Evolutionary conservation across 2,888 invertebrate genomes (phyloP), one percentile per base, ranked within the genome.

Genomic region (Epiperipatus broadwayi): DNA sequence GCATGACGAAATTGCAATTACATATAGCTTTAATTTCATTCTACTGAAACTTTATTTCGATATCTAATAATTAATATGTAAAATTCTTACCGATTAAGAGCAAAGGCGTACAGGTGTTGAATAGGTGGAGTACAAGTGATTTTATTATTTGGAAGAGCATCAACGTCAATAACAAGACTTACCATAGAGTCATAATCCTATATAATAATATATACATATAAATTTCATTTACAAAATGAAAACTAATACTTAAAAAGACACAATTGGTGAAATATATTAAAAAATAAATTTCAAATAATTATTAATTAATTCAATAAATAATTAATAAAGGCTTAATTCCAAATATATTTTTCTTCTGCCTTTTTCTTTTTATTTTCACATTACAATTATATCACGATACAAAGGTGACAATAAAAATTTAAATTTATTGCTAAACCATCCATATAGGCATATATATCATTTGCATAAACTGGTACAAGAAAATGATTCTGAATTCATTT

Each of bases 161-260:
- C 75, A 45, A 97, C 62, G 56, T 93, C 93, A 54, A 89, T 87
- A 0, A 95, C 85, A 30, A 97, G 68, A 50, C 83, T 80, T 15
- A 97, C 93, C 77, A 97, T 97, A 0, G 87, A 80, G 60, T 93
- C 87, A 54, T 93, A 93, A 56, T 89, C 89, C 69, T 72, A 47
- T 10, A 52, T 35, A 37, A 30, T 15, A 5, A 27, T 29, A 18
- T 37, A 14, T 30, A 41, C 21, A 40, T 33, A 20, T 7, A 12
- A 12, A 36, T 16, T 30, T 4, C 5, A 21, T 28, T 7, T 18
- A 10, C 22, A 21, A 27, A 15, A 30, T 42, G 32, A 3, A 30
- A n/a, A n/a, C n/a, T n/a, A 18, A 30, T 16, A 19, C 4, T 22
- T 27, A 27, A 27, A 20, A 35, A 35, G 32, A 10, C 21, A 37